These are phyloP conservation scores for Sclerodermus sp. DNA, from an alignment of 2,888 invertebrate genomes.

Conservation along the genomic window DNA sequence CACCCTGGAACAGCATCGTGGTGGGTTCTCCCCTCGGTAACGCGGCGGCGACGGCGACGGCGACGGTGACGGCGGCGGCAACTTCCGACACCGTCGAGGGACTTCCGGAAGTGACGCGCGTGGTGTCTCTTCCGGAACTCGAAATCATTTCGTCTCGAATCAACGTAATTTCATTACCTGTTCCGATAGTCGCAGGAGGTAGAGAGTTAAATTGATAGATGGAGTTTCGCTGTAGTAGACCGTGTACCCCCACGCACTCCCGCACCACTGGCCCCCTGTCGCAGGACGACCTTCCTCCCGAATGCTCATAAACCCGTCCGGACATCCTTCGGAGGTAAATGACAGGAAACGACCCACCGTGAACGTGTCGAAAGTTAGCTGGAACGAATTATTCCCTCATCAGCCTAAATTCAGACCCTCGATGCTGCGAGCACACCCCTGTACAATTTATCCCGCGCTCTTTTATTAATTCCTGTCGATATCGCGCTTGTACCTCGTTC, in stretches of 20 bases:
- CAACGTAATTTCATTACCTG: constrained; percentile 62
- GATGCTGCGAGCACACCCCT: too few species aligned
- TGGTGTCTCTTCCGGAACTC: too few species aligned
- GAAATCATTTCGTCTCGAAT: constrained; percentile 4
- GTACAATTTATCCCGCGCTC: too few species aligned
- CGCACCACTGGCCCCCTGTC: constrained; percentile 81
- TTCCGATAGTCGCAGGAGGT: constrained; percentile 71
- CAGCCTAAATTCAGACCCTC: too few species aligned
- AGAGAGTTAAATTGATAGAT: constrained; percentile 75
- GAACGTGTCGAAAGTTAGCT: constrained; percentile 83
- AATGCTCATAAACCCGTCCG: constrained; percentile 80
- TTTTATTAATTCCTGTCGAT: too few species aligned
- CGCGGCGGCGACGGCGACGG: too few species aligned
- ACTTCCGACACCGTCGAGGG: too few species aligned
- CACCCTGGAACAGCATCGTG: constrained; percentile 62
- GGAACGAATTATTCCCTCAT: constrained; percentile 31
- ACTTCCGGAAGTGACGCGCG: too few species aligned
- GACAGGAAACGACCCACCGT: constrained; percentile 80
- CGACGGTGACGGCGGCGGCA: too few species aligned
- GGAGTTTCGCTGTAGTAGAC: constrained; percentile 83
- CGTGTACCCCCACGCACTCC: constrained; percentile 81
- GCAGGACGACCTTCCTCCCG: constrained; percentile 72
- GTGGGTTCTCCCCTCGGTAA: too few species aligned
- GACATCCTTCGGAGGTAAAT: constrained; percentile 76
- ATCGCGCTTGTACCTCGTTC: too few species aligned